phyloP scores from a whole-genome alignment of 2,797 vertebrate species.

The Craterocephalus amniculus region DNA sequence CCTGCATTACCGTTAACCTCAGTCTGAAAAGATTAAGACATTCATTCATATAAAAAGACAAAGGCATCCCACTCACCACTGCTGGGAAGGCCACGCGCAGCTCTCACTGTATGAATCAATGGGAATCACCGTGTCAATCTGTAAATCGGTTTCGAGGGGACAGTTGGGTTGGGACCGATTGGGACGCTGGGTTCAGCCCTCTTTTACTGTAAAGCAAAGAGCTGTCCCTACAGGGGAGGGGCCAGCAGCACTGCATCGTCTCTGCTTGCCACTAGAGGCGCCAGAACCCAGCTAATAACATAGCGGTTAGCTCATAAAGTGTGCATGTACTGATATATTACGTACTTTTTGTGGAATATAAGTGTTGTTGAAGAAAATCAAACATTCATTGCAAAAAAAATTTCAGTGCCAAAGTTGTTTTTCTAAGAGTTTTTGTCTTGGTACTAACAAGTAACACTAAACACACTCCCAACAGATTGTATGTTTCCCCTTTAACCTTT shows the following conservation, averaged over 20 bases:
- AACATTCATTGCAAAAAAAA: too few relatives aligned
- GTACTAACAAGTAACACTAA: not conserved
- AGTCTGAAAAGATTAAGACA: not conserved
- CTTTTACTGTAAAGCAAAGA: constrained; percentile 22
- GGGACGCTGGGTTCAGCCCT: constrained; percentile 33
- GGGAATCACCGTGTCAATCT: constrained; percentile 29
- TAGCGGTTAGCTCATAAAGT: too few relatives aligned
- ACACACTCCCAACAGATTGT: not conserved
- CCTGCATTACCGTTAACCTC: constrained; percentile 43
- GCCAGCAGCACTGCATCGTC: not conserved
- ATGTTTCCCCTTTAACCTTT: not conserved
- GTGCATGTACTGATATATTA: not conserved
- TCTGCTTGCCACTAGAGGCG: constrained; percentile 19
- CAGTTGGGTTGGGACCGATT: not conserved
- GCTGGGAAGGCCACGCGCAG: not conserved
- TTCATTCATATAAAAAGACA: too few relatives aligned
- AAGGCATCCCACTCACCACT: constrained; percentile 56
- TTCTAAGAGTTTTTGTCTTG: not conserved
- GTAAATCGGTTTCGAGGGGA: constrained; percentile 1
- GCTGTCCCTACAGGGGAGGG: constrained; percentile 45
- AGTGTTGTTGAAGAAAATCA: too few relatives aligned
- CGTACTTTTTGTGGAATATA: too few relatives aligned
- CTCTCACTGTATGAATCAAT: not conserved
- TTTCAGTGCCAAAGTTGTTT: not conserved
- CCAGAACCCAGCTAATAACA: not conserved